Evolutionary conservation across 2,888 invertebrate genomes (phyloP).

Genomic region (Parascotia fuliginaria): DNA sequence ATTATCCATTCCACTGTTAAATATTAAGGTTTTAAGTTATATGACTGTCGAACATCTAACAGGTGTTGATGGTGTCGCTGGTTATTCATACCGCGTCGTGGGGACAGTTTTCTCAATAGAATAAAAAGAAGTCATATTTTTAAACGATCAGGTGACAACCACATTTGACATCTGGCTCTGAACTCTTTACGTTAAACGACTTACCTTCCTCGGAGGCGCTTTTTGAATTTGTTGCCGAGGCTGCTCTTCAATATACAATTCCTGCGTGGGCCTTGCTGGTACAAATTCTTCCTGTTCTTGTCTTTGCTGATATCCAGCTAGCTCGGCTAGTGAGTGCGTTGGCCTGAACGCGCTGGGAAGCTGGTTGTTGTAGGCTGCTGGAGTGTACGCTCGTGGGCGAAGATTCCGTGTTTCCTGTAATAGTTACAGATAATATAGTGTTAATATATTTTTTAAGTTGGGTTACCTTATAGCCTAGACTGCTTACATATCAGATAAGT

Average conservation of each 20-base stretch:
- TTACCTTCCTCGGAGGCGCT: conserved; percentile 69
- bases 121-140: too few species aligned
- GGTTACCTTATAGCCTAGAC: too few species aligned
- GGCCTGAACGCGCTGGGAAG: conserved; percentile 78
- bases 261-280: conserved; percentile 55
- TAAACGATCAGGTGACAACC: neutral
- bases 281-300: conserved; percentile 55
- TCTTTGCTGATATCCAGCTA: conserved; percentile 78
- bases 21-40: too few species aligned
- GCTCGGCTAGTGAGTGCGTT: conserved; percentile 75
- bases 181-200: too few species aligned
- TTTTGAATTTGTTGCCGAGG: conserved; percentile 87
- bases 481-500: too few species aligned
- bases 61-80: too few species aligned
- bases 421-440: too few species aligned
- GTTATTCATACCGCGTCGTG: too few species aligned
- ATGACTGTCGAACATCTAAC: too few species aligned
- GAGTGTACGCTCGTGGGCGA: conserved; percentile 77
- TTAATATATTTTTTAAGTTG: too few species aligned
- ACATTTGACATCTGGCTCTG: neutral
- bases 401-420: conserved; percentile 80
- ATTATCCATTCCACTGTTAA: too few species aligned
- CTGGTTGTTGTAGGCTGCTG: conserved; percentile 65
- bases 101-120: too few species aligned
- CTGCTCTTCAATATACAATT: conserved; percentile 87